A percentile compares a stretch with the other conserved stretches of the same genome.
Conservation (phyloP, 1,140 invertebrate species). For the Micrasema minimum region DNA sequence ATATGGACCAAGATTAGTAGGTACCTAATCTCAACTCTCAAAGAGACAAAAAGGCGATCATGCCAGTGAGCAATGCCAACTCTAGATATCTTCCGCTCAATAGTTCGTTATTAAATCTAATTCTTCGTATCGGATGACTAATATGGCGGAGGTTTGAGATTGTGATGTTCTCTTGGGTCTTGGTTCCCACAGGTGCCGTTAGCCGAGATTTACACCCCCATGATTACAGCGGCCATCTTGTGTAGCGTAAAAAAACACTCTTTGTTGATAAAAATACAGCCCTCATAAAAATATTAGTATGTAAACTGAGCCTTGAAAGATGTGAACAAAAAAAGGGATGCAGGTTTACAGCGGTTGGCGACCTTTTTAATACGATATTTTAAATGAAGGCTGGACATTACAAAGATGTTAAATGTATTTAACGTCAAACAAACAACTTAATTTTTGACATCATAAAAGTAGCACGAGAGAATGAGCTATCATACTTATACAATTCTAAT, state of each 20-base stretch:
- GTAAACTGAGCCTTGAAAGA: constrained; percentile 40
- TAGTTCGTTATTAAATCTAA: too few relatives aligned
- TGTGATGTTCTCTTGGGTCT: not conserved
- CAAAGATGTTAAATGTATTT: too few relatives aligned
- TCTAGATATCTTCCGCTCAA: not conserved
- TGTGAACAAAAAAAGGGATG: constrained; percentile 13
- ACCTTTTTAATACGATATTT: not conserved
- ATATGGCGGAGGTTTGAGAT: too few relatives aligned
- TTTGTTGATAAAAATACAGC: constrained; percentile 47
- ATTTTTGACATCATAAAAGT: too few relatives aligned
- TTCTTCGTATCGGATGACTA: too few relatives aligned
- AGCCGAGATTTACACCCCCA: constrained; percentile 41
- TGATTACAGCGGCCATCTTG: constrained; percentile 17
- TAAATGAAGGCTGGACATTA: too few relatives aligned
- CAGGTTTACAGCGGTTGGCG: constrained; percentile 10
- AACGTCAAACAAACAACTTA: too few relatives aligned
- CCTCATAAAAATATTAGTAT: constrained; percentile 51
- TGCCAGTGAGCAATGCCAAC: not conserved
- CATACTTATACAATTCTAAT: too few relatives aligned
- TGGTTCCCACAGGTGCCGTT: constrained; percentile 35
- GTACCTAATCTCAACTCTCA: too few relatives aligned
- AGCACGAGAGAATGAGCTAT: too few relatives aligned
- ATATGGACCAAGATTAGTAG: constrained; percentile 9
- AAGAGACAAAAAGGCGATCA: too few relatives aligned
- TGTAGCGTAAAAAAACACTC: constrained; percentile 15